Evolutionary conservation across 2,888 invertebrate species (phyloP), one percentile per base, ranked within the genome.

Genomic region (Geotrupes spiniger): DNA sequence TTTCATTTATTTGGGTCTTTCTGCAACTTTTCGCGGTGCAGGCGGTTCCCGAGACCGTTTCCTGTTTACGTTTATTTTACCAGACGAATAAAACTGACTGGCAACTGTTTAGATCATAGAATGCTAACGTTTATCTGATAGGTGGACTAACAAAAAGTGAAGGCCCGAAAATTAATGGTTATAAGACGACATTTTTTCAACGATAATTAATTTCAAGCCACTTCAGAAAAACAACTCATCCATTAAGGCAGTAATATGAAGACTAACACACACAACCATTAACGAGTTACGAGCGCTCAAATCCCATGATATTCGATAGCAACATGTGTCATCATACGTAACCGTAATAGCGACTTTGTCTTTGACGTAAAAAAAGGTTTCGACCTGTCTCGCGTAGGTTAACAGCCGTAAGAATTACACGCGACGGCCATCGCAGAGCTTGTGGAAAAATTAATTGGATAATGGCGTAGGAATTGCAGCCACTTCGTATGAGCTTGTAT

Each of bases 211-310:
- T 68, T 68, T 66, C 65, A 65, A 69, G 65, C 57, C 68, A 64
- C 67, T 64, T 63, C 61, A 65, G 65, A 68, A 69, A 69, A 70
- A 68, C 69, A 69, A 69, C 63, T 65, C 68, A 63, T 69, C 70
- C 68, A 70, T 70, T 70, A 69, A 68, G 64, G 59, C 43, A 39
- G 50, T 45, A 50, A 50, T 46, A 46, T 41, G 46, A 50, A 37
- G 45, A 46, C 50, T 37, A 46, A 41, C 17, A 53, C 42, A 46
- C 43, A 45, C 48, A 36, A 36, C 55, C 55, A 55, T 55, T 55
- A 55, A 54, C 48, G 50, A 46, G 47, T 52, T 51, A 49, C 48
- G 48, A 45, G 40, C 31, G 37, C 41, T 37, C 49, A 51, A 57
- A 57, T 59, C 60, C 57, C 59, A 55, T 59, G 61, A 61, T 56